Base-by-base conservation (phyloP, 2,797 vertebrate genomes). In the Phataginus tricuspis region DNA sequence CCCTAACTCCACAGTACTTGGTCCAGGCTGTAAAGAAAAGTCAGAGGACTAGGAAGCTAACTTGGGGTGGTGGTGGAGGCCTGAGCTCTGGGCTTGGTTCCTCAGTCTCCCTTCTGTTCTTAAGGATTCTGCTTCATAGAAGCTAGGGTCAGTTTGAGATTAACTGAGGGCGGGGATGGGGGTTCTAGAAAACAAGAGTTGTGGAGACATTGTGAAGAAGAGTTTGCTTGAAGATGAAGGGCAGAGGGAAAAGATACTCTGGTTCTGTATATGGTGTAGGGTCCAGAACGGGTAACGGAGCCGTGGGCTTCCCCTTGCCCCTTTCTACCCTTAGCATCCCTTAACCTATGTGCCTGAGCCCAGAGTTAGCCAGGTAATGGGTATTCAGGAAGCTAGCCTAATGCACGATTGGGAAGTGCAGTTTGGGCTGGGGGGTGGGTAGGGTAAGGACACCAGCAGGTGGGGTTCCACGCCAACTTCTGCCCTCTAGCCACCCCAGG, bases 191-290 rank as follows among this genome's bases (percentile, higher is more conserved):
- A 88, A 71, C 82, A 59, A 59, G 51, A 37, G 83, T 90, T 75
- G 83, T 49, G 34, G 61, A 89, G 79, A 74, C 86, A 93, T 96
- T 90, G 74, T 90, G 69, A 90, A 86, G n/a, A 83, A 87, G 90
- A 95, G 49, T 94, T 82, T 95, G 79, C 87, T 79, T 69, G 74
- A 78, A 72, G 86, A 66, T 25, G 90, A 77, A 71, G n/a, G 74
- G 12, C 14, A 4, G 14, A 45, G 64, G 59, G 84, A 39, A 69
- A 63, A 69, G 59, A 63, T 49, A 42, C 31, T 92, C 34, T 42
- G 59, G 82, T 71, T 71, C 27, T 71, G 0, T 37, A 51, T 57
- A 51, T 57, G 66, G 25, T 66, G 51, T 6, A 39, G 66, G 45
- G 31, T 72, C 64, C 84, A 69, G 85, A 68, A 31, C 63, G 68